phyloP scores from a whole-genome alignment of 2,888 invertebrate genomes.

The Entomobrya multifasciata region DNA sequence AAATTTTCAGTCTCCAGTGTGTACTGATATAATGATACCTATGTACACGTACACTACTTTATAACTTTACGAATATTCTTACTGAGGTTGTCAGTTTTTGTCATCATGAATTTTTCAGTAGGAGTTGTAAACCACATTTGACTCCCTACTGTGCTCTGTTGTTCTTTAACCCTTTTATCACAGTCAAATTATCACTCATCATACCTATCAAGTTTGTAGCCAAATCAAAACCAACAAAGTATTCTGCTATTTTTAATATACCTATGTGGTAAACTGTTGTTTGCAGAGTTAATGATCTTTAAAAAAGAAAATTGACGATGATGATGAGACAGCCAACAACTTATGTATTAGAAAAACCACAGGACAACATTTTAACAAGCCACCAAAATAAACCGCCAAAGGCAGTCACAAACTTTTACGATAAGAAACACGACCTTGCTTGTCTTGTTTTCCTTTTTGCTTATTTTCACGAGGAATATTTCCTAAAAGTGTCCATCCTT shows the following conservation, averaged over 20 bases:
- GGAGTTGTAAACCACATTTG: not conserved
- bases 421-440: slow-evolving; percentile 36
- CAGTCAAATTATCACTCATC: slow-evolving; percentile 16
- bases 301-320: no score
- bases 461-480: not conserved
- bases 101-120: slow-evolving; percentile 38
- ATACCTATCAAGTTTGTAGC: slow-evolving; percentile 16
- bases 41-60: not conserved
- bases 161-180: not conserved
- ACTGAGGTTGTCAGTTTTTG: slow-evolving; percentile 31
- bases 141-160: no score
- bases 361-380: slow-evolving; percentile 31
- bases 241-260: slow-evolving; percentile 18
- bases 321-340: no score
- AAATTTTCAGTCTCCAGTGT: slow-evolving; percentile 28
- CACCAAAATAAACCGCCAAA: not conserved
- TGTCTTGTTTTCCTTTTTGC: slow-evolving; percentile 3
- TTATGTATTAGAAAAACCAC: no score
- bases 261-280: no score
- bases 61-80: no score
- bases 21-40: no score
- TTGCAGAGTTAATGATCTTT: no score
- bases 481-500: no score
- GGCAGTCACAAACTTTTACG: slow-evolving; percentile 12
- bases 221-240: slow-evolving; percentile 30